phyloP scores from a whole-genome alignment of 2,888 invertebrate genomes.

The Hirtodrosophila confusa region DNA sequence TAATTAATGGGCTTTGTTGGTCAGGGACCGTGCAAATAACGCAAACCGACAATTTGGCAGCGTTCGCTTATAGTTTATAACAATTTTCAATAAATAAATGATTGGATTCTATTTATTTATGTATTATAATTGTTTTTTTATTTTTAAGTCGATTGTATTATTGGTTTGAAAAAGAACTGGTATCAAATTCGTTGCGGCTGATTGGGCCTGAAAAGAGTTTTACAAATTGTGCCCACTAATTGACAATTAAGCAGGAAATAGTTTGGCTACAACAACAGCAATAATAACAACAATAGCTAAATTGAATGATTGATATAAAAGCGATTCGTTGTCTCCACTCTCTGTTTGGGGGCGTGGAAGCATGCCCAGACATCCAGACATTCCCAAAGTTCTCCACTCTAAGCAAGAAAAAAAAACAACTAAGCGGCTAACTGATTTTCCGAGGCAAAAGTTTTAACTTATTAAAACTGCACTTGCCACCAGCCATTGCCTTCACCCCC shows the following conservation, averaged over 20 bases:
- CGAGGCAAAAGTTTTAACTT: constrained; percentile 74
- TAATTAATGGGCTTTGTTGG: constrained; percentile 66
- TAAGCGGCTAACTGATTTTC: constrained; percentile 79
- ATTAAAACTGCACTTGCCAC: constrained; percentile 77
- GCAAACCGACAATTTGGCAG: constrained; percentile 34
- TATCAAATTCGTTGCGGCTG: constrained; percentile 58
- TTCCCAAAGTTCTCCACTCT: constrained; percentile 22
- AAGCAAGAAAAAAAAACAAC: constrained; percentile 30
- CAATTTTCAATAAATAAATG: constrained; percentile 63
- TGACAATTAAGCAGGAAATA: constrained; percentile 76
- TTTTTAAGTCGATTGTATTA: background rate
- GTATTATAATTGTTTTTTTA: constrained; percentile 10
- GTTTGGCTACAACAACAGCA: constrained; percentile 51
- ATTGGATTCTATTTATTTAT: constrained; percentile 53
- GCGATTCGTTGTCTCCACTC: constrained; percentile 40
- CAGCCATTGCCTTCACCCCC: constrained; percentile 16
- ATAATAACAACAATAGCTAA: constrained; percentile 41
- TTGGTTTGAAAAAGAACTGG: constrained; percentile 8
- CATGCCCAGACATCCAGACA: constrained; percentile 24
- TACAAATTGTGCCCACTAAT: constrained; percentile 70
- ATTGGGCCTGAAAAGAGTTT: constrained; percentile 53
- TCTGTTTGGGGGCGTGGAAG: background rate
- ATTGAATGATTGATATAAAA: constrained; percentile 75
- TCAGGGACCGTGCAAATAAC: constrained; percentile 22
- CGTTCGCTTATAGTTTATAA: constrained; percentile 23